A percentile compares a stretch with the other conserved stretches of the same genome.
Evolutionary conservation across 2,797 vertebrate genomes (phyloP).

Genomic region (Oreochromis grahami): DNA sequence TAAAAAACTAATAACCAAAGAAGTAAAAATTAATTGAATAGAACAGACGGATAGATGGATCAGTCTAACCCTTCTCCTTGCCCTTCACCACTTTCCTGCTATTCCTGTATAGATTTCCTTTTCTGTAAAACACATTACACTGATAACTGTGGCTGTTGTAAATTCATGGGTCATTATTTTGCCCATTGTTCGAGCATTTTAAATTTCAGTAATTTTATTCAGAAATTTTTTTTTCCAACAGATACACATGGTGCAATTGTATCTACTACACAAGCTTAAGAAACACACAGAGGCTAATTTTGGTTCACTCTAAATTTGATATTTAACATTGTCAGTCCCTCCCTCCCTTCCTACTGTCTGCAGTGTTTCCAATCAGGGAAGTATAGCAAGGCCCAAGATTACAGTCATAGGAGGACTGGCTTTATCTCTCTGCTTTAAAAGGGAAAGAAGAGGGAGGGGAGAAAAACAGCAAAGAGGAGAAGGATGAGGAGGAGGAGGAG

Average conservation of each 20-base stretch:
- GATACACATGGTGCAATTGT: neutral
- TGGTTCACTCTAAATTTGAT: neutral
- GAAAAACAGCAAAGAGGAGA: neutral
- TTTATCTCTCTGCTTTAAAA: constrained; percentile 49
- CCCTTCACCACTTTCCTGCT: neutral
- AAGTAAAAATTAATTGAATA: neutral
- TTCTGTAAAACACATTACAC: neutral
- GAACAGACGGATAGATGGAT: neutral
- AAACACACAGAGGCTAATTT: neutral
- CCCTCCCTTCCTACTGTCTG: constrained; percentile 4
- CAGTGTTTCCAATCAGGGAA: constrained; percentile 31
- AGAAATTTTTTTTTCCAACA: neutral
- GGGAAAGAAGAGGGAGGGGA: neutral
- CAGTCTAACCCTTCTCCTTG: neutral
- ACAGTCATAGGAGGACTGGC: constrained; percentile 26
- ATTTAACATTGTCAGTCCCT: neutral
- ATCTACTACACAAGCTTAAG: neutral
- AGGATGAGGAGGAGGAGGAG: neutral
- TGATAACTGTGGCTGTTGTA: neutral
- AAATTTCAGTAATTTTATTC: neutral
- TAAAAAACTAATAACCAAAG: neutral
- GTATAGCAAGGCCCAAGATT: constrained; percentile 29
- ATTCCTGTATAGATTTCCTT: neutral
- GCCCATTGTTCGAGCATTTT: neutral
- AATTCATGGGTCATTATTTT: neutral